Conservation (phyloP, 1,140 invertebrate genomes). For the Dreissena rostriformis region DNA sequence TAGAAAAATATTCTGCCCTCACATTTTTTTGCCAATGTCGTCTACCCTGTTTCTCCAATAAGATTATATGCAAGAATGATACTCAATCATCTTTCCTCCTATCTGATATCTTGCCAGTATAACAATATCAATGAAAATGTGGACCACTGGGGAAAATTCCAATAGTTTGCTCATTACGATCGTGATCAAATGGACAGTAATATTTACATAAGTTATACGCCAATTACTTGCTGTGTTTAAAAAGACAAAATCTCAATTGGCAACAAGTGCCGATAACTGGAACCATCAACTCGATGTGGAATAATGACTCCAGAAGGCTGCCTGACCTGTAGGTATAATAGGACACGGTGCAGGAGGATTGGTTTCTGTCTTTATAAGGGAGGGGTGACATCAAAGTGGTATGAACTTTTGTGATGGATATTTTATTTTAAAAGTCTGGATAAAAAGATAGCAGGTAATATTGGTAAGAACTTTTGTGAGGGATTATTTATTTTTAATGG, state of each 20-base stretch:
- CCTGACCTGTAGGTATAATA: background rate
- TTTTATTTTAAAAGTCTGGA: background rate
- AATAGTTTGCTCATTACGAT: background rate
- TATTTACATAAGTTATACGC: slow-evolving; percentile 36
- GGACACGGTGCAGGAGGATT: background rate
- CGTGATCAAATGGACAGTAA: background rate
- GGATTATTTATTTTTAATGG: too few relatives aligned
- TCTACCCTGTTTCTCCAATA: background rate
- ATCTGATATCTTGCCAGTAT: background rate
- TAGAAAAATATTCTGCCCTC: too few relatives aligned
- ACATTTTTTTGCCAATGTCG: background rate
- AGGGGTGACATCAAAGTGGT: background rate
- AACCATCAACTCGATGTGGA: background rate
- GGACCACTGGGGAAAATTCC: background rate
- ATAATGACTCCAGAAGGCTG: background rate
- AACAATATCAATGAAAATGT: slow-evolving; percentile 21
- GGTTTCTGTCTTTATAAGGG: background rate
- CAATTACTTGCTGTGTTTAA: slow-evolving; percentile 2
- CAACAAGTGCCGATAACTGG: too few relatives aligned
- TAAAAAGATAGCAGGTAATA: too few relatives aligned
- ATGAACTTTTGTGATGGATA: background rate
- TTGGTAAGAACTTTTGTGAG: too few relatives aligned
- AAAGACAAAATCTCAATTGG: slow-evolving; percentile 44
- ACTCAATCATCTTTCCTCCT: background rate
- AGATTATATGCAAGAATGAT: background rate